Evolutionary conservation across 2,888 invertebrate genomes (phyloP).

Genomic region (Pammene aurita): DNA sequence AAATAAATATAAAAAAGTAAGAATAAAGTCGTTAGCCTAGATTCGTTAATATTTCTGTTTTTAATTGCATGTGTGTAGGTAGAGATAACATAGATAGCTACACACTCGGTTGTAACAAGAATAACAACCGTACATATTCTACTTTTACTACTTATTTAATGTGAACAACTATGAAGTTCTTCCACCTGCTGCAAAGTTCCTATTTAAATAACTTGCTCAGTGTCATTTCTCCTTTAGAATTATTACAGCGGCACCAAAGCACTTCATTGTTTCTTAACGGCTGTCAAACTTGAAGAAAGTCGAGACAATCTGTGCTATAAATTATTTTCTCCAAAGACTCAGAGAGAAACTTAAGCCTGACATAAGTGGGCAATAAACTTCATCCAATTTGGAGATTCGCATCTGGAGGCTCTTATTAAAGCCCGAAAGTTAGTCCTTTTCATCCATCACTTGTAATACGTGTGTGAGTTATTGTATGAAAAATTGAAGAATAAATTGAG

Average conservation of each 20-base stretch:
- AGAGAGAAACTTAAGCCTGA: constrained; percentile 82
- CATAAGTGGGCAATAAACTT: constrained; percentile 84
- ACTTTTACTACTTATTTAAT: too few species aligned
- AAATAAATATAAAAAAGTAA: too few species aligned
- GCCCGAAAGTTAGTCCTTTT: constrained; percentile 84
- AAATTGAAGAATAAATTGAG: constrained; percentile 84
- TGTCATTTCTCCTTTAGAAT: constrained; percentile 28
- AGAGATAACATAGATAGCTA: too few species aligned
- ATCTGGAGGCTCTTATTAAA: constrained; percentile 84
- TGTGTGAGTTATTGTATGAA: constrained; percentile 84
- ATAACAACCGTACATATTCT: too few species aligned
- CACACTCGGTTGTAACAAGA: too few species aligned
- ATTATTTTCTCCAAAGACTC: constrained; percentile 81
- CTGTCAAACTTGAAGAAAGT: constrained; percentile 75
- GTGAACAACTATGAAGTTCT: neutral
- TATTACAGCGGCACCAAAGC: constrained; percentile 43
- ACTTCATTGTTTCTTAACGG: constrained; percentile 58
- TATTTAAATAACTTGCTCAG: constrained; percentile 8
- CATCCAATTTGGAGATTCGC: constrained; percentile 84
- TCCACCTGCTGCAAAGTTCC: neutral
- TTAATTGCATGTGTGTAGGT: too few species aligned
- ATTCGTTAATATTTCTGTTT: too few species aligned
- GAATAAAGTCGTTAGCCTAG: too few species aligned
- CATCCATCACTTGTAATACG: constrained; percentile 84
- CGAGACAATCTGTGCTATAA: constrained; percentile 80